Percentiles rank a stretch among this genome's conserved stretches.
phyloP scores from a whole-genome alignment of 2,888 invertebrate species.

The Coronaproctus castanopsis region DNA sequence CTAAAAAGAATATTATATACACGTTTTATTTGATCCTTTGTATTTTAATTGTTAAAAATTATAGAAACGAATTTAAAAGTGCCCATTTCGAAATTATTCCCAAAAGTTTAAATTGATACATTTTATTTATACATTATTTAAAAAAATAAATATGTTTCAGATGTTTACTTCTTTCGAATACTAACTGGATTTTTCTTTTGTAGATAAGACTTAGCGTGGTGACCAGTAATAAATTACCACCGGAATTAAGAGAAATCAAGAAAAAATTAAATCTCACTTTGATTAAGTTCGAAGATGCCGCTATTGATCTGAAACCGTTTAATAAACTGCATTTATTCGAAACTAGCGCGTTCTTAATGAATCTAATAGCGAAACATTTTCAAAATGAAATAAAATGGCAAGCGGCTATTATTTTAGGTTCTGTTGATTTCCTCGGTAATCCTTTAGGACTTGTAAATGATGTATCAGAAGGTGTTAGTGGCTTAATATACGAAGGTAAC shows the following conservation, averaged over 20 bases:
- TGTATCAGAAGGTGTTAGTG: constrained; percentile 83
- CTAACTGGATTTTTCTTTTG: no score
- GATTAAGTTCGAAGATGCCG: constrained; percentile 90
- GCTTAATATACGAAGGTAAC: constrained; percentile 78
- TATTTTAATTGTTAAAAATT: no score
- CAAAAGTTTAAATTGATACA: no score
- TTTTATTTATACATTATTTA: no score
- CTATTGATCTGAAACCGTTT: constrained; percentile 77
- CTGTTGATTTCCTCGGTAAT: constrained; percentile 94
- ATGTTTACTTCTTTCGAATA: no score
- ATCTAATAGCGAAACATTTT: constrained; percentile 68
- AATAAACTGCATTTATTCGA: constrained; percentile 75
- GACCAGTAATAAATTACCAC: constrained; percentile 62
- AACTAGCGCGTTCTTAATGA: constrained; percentile 60
- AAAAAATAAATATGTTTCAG: no score
- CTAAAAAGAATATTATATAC: no score
- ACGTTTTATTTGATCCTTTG: no score
- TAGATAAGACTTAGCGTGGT: constrained; percentile 47
- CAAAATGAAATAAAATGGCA: constrained; percentile 70
- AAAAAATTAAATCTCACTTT: constrained; percentile 67
- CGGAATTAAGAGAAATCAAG: constrained; percentile 58
- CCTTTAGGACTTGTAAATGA: constrained; percentile 90
- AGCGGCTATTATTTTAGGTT: constrained; percentile 82
- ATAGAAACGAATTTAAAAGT: no score
- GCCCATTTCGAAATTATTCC: no score